These are phyloP conservation scores for Noctua comes DNA, from an alignment of 2,888 invertebrate species.

Conservation along the genomic window DNA sequence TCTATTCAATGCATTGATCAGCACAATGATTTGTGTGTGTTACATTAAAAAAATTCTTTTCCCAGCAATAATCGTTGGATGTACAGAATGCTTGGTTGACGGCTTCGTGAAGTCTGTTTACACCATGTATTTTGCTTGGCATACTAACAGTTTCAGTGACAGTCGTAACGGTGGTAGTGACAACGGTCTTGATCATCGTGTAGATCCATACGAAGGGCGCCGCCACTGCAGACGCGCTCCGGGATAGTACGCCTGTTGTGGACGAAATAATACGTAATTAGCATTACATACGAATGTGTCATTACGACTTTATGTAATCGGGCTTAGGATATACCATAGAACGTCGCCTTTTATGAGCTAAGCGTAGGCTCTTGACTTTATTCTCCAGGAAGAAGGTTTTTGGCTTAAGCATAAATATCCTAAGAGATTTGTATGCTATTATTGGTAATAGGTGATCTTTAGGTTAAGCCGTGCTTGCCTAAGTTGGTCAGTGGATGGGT, in stretches of 20 bases:
- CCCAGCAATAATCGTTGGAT: not conserved
- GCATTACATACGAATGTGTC: not conserved
- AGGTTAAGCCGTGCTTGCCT: no score
- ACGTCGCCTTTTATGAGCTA: not conserved
- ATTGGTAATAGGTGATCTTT: not conserved
- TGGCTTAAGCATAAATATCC: not conserved
- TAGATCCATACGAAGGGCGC: conserved; percentile 86
- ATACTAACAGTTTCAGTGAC: conserved; percentile 85
- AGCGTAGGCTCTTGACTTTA: not conserved
- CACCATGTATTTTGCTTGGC: not conserved
- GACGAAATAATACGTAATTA: conserved; percentile 24
- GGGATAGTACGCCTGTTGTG: conserved; percentile 77
- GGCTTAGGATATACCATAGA: not conserved
- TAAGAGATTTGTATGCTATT: not conserved
- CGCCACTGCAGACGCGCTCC: conserved; percentile 73
- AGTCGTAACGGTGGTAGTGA: conserved; percentile 85
- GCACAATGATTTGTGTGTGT: no score
- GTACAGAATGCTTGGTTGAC: not conserved
- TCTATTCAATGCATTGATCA: no score
- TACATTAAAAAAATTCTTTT: not conserved
- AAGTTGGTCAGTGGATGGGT: no score
- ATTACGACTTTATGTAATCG: not conserved
- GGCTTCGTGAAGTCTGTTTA: not conserved
- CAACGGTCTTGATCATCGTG: conserved; percentile 75
- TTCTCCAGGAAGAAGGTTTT: not conserved